These are phyloP conservation scores for Molanna angustata DNA, from an alignment of 2,888 invertebrate species.

Conservation along the genomic window DNA sequence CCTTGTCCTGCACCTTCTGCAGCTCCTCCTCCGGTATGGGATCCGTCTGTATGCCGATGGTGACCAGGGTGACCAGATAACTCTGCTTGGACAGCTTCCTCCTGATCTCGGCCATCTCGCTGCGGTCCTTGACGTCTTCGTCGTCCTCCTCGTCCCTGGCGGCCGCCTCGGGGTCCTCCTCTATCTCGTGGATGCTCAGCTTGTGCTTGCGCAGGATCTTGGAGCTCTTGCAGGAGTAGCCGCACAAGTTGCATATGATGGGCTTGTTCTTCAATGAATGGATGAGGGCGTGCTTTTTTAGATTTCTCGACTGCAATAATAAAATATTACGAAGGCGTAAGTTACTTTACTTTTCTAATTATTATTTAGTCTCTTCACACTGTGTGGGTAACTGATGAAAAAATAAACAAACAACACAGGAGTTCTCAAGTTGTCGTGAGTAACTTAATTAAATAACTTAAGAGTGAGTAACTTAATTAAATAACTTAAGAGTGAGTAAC, in stretches of 20 bases:
- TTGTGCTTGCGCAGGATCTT: conserved; percentile 16
- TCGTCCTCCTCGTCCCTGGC: background rate
- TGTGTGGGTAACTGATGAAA: too few species aligned
- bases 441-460: too few species aligned
- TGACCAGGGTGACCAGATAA: background rate
- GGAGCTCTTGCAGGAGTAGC: conserved; percentile 20
- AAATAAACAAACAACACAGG: too few species aligned
- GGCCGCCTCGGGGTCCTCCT: conserved; percentile 10
- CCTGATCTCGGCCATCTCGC: background rate
- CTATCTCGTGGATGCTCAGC: conserved; percentile 14
- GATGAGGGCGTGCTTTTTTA: conserved; percentile 15
- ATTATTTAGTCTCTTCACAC: too few species aligned
- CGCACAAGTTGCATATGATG: conserved; percentile 24
- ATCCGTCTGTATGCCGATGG: conserved; percentile 17
- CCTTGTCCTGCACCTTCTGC: background rate
- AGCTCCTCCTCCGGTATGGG: conserved; percentile 14
- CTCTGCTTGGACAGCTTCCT: conserved; percentile 9
- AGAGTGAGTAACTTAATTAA: too few species aligned
- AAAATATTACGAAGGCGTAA: too few species aligned
- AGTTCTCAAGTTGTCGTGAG: too few species aligned
- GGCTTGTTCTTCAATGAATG: conserved; percentile 13
- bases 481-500: too few species aligned
- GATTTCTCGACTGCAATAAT: too few species aligned
- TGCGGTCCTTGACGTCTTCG: background rate
- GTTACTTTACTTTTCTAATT: too few species aligned